These are phyloP conservation scores for Cebus imitator DNA, from an alignment of 2,113 vertebrate genomes.

Conservation along the genomic window DNA sequence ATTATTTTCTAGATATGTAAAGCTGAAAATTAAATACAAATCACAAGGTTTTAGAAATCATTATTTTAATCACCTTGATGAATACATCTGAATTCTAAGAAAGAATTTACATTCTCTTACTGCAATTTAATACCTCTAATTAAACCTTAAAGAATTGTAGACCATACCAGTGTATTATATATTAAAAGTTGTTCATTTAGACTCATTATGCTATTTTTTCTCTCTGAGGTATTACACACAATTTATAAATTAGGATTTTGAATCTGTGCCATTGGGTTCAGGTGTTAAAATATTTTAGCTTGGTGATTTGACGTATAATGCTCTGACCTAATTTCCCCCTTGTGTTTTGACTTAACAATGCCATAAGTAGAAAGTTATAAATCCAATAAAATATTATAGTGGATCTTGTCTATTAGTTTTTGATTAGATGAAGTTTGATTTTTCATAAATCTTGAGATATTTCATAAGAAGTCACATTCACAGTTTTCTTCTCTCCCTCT, in stretches of 20 bases:
- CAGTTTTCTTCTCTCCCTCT: not conserved
- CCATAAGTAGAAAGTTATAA: not conserved
- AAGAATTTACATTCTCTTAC: not conserved
- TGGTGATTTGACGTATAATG: slow-evolving; percentile 32
- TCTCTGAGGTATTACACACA: slow-evolving; percentile 13
- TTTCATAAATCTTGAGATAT: slow-evolving; percentile 12
- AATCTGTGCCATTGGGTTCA: not conserved
- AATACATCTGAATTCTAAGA: slow-evolving; percentile 19
- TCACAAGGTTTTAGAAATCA: not conserved
- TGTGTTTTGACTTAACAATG: slow-evolving; percentile 15
- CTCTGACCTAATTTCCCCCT: not conserved
- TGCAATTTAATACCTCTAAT: slow-evolving; percentile 13
- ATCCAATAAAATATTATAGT: slow-evolving; percentile 26
- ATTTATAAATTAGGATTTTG: slow-evolving; percentile 12
- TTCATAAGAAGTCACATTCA: not conserved
- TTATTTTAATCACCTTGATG: slow-evolving; percentile 42
- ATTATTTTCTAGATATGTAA: slow-evolving; percentile 1
- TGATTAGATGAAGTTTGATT: not conserved
- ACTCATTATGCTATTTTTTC: not conserved
- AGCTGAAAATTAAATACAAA: slow-evolving; percentile 31
- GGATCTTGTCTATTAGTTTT: not conserved
- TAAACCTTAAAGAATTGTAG: slow-evolving; percentile 34
- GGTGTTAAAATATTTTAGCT: slow-evolving; percentile 30
- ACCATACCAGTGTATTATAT: not conserved
- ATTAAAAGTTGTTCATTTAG: slow-evolving; percentile 13